Conservation (phyloP, 2,797 vertebrate genomes). For the Sebastiscus albofasciatus region DNA sequence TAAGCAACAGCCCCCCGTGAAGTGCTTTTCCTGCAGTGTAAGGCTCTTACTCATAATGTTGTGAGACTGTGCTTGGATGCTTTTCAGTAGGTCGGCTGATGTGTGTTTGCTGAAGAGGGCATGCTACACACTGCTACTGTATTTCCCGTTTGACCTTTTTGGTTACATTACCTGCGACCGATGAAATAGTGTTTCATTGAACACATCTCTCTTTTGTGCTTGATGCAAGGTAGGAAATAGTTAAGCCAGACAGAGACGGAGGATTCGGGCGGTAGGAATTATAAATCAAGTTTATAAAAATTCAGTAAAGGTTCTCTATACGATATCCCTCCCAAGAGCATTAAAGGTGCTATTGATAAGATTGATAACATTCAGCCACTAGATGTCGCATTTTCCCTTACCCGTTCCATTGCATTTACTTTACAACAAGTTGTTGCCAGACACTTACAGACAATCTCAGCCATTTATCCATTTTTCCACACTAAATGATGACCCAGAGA, state of each 20-base stretch:
- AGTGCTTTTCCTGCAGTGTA: neutral
- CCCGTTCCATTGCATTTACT: too few species aligned
- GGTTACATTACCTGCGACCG: conserved; percentile 33
- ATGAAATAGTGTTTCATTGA: conserved; percentile 13
- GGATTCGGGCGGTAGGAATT: neutral
- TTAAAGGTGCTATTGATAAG: too few species aligned
- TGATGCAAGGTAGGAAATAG: neutral
- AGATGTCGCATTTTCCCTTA: too few species aligned
- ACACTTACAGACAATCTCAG: too few species aligned
- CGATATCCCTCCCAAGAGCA: too few species aligned
- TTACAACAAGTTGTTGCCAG: too few species aligned
- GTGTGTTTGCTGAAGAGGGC: neutral
- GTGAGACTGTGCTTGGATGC: neutral
- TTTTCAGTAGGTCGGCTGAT: neutral
- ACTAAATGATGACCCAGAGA: too few species aligned
- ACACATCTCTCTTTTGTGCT: conserved; percentile 1
- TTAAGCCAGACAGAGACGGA: neutral
- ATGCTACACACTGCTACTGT: neutral
- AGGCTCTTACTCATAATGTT: neutral
- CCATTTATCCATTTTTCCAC: too few species aligned
- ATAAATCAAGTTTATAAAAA: conserved; percentile 16
- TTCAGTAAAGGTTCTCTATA: neutral
- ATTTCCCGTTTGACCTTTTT: conserved; percentile 30
- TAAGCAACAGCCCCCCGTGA: conserved; percentile 31
- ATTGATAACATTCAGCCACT: too few species aligned